These are phyloP conservation scores for Bellardia bayeri DNA, from an alignment of 2,888 invertebrate genomes.

Conservation along the genomic window DNA sequence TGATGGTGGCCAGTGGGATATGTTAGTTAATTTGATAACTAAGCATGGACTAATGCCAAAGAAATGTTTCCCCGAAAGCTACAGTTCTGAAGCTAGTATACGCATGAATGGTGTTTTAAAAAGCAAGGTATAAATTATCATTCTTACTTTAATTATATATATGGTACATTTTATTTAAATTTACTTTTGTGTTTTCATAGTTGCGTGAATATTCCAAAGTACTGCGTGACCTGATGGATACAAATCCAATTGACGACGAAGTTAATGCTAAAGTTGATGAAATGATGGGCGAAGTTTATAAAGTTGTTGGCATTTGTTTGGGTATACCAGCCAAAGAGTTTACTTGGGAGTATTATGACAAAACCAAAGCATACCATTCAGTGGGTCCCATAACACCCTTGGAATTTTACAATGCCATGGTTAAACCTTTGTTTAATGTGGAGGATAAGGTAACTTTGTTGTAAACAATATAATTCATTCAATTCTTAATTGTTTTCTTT, in stretches of 20 bases:
- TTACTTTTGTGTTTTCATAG: slow-evolving; percentile 82
- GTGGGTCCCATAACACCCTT: slow-evolving; percentile 91
- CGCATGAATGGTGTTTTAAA: slow-evolving; percentile 92
- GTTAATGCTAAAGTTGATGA: slow-evolving; percentile 87
- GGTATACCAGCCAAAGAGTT: slow-evolving; percentile 92
- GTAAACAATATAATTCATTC: not conserved
- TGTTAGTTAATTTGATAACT: slow-evolving; percentile 94
- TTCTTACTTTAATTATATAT: not conserved
- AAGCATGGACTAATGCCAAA: slow-evolving; percentile 96
- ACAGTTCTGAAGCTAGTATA: slow-evolving; percentile 89
- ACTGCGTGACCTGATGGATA: slow-evolving; percentile 87
- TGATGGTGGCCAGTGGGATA: slow-evolving; percentile 97
- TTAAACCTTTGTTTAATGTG: slow-evolving; percentile 91
- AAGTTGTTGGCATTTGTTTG: slow-evolving; percentile 93
- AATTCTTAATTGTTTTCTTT: slow-evolving; percentile 1
- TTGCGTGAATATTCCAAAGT: slow-evolving; percentile 92
- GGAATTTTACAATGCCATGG: slow-evolving; percentile 92
- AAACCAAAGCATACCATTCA: slow-evolving; percentile 89
- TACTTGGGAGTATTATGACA: slow-evolving; percentile 94
- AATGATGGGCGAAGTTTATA: slow-evolving; percentile 91
- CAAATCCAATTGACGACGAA: slow-evolving; percentile 87
- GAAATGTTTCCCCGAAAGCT: slow-evolving; percentile 93
- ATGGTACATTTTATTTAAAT: not conserved
- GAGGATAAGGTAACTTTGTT: slow-evolving; percentile 88
- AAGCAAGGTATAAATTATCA: slow-evolving; percentile 87